phyloP scores from a whole-genome alignment of 64 coral and sea anemone species.

The Hydrozoanthus tunicans region DNA sequence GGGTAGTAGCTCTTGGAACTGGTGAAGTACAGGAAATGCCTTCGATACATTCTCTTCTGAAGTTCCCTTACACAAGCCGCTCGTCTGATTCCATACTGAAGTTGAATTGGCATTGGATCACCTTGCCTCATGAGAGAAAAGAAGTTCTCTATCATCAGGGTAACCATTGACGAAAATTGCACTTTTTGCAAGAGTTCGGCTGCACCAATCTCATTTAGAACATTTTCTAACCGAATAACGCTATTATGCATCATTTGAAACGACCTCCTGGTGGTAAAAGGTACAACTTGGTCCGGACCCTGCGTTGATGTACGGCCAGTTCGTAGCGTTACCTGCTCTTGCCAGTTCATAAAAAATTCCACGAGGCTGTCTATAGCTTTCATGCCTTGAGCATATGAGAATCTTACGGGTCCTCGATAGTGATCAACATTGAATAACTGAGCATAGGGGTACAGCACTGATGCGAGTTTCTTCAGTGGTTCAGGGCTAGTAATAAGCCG shows the following conservation, averaged over 20 bases:
- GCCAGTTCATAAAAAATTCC: constrained; percentile 32
- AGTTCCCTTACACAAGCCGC: constrained; percentile 58
- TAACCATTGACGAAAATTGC: constrained; percentile 39
- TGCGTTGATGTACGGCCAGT: constrained; percentile 27
- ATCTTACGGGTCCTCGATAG: not conserved
- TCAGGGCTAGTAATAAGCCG: constrained; percentile 13
- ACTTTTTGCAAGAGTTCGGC: constrained; percentile 24
- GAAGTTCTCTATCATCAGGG: constrained; percentile 58
- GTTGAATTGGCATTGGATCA: constrained; percentile 55
- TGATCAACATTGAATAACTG: constrained; percentile 28
- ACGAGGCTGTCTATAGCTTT: not conserved
- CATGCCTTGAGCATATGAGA: constrained; percentile 7
- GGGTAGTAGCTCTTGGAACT: constrained; percentile 68
- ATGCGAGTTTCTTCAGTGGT: not conserved
- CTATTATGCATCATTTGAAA: constrained; percentile 44
- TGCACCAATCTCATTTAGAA: constrained; percentile 34
- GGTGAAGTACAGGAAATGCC: constrained; percentile 64
- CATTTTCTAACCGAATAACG: constrained; percentile 17
- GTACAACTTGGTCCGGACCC: constrained; percentile 18
- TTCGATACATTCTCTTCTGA: constrained; percentile 38
- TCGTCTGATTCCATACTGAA: constrained; percentile 44
- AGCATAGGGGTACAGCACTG: constrained; percentile 20
- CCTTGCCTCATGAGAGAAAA: constrained; percentile 60
- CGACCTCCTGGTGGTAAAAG: constrained; percentile 3
- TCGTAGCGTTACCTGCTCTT: not conserved